Evolutionary conservation across 1,140 invertebrate genomes (phyloP).

Genomic region (Zaprionus lachaisei): DNA sequence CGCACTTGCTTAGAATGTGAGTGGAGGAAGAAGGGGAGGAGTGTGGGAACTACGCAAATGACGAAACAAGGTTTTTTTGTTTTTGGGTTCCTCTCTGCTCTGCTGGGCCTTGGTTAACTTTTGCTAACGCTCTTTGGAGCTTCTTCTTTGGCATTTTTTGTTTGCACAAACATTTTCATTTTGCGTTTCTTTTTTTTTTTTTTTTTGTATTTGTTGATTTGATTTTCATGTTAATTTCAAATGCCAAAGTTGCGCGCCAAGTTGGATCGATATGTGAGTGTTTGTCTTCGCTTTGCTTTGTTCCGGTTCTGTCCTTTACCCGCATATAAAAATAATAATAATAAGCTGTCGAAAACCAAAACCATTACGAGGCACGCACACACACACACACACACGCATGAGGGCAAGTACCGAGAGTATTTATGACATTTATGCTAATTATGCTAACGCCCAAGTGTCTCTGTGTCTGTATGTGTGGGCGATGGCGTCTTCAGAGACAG

Average conservation of each 20-base stretch:
- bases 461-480: not conserved
- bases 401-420: slow-evolving; percentile 52
- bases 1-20: slow-evolving; percentile 8
- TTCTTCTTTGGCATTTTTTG: slow-evolving; percentile 15
- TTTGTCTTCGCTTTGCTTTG: not conserved
- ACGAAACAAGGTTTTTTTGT: slow-evolving; percentile 3
- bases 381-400: slow-evolving; percentile 45
- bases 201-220: slow-evolving; percentile 67
- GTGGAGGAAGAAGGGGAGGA: not conserved
- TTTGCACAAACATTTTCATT: slow-evolving; percentile 67
- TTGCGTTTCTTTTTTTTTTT: slow-evolving; percentile 45
- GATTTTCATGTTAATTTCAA: slow-evolving; percentile 77
- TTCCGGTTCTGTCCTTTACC: not conserved
- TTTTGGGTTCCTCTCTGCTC: not conserved
- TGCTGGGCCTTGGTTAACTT: slow-evolving; percentile 20
- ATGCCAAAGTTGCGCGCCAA: slow-evolving; percentile 33
- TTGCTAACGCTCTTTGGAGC: not conserved
- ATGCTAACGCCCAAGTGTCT: slow-evolving; percentile 52
- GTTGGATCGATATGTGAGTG: slow-evolving; percentile 59
- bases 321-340: slow-evolving; percentile 8
- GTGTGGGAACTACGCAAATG: slow-evolving; percentile 6
- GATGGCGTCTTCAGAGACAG: slow-evolving; percentile 1
- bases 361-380: slow-evolving; percentile 4
- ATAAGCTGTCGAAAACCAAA: slow-evolving; percentile 24
- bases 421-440: slow-evolving; percentile 77